Conservation (phyloP, 2,113 vertebrate genomes). For the Equus przewalskii region DNA sequence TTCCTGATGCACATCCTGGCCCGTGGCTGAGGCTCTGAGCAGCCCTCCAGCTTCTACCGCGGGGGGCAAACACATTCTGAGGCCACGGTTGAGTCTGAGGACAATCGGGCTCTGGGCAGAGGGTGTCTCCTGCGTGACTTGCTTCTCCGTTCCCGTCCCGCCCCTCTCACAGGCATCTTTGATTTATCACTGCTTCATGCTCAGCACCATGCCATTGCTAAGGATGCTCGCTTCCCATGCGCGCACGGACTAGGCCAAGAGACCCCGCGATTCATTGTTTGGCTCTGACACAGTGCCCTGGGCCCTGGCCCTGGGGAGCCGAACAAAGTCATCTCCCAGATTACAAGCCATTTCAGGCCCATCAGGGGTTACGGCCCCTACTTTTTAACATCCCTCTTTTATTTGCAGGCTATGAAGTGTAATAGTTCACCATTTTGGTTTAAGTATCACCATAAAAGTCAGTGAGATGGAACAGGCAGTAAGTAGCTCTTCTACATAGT, state of each 20-base stretch:
- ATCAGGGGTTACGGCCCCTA: slow-evolving; percentile 88
- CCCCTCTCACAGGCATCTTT: neutral
- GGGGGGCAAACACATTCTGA: fast-evolving
- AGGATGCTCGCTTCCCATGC: neutral
- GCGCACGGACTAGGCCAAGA: neutral
- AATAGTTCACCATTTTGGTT: slow-evolving; percentile 93
- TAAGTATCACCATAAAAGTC: slow-evolving; percentile 92
- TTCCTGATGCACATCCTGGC: no score
- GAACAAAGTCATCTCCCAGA: slow-evolving; percentile 85
- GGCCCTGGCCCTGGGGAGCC: slow-evolving; percentile 74
- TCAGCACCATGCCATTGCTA: fast-evolving
- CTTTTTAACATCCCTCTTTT: slow-evolving; percentile 91
- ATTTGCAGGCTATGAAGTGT: slow-evolving; percentile 92
- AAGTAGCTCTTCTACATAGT: slow-evolving; percentile 90
- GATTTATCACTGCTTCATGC: neutral
- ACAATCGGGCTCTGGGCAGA: neutral
- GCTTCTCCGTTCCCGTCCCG: neutral
- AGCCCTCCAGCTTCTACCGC: fast-evolving
- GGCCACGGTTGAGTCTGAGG: fast-evolving
- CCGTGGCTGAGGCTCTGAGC: fast-evolving
- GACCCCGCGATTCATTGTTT: neutral
- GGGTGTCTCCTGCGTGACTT: neutral
- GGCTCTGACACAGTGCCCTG: slow-evolving; percentile 72
- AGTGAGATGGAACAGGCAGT: slow-evolving; percentile 91
- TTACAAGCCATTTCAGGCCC: slow-evolving; percentile 87